A percentile compares a stretch with the other conserved stretches of the same genome.
Conservation (phyloP, 2,113 vertebrate genomes). For the Tupaia chinensis region DNA sequence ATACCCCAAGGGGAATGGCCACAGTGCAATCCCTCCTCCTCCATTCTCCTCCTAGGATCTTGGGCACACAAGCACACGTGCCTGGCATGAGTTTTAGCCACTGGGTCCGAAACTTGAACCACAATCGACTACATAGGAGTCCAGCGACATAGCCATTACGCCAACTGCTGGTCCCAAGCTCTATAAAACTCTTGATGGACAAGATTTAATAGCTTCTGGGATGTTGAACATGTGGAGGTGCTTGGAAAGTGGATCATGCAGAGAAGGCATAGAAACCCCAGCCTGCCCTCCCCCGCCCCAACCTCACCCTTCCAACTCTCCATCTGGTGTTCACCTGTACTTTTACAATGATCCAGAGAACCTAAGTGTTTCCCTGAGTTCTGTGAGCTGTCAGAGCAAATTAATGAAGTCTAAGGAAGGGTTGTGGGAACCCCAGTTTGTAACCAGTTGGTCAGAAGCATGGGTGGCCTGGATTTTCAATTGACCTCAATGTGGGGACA, state of each 20-base stretch:
- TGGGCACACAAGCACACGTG: too few species aligned
- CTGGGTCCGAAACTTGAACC: too few species aligned
- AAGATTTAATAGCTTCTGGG: background rate
- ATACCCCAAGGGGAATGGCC: too few species aligned
- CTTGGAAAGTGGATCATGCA: background rate
- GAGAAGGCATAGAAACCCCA: background rate
- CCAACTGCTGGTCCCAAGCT: too few species aligned
- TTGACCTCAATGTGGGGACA: background rate
- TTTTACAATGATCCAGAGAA: background rate
- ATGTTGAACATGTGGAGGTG: background rate
- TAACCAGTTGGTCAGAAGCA: too few species aligned
- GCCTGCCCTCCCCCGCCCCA: too few species aligned
- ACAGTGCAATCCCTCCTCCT: too few species aligned
- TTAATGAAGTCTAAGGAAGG: background rate
- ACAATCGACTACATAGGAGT: too few species aligned
- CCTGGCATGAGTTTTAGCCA: too few species aligned
- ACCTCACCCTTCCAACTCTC: background rate
- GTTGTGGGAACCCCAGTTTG: too few species aligned
- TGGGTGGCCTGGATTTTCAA: background rate
- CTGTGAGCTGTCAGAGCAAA: background rate
- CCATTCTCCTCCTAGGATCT: too few species aligned
- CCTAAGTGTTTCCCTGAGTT: background rate
- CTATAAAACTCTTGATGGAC: background rate
- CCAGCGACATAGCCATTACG: too few species aligned
- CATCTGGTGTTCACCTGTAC: background rate